Base-by-base conservation (phyloP, 2,113 vertebrate genomes). In the Mesitornis unicolor region DNA sequence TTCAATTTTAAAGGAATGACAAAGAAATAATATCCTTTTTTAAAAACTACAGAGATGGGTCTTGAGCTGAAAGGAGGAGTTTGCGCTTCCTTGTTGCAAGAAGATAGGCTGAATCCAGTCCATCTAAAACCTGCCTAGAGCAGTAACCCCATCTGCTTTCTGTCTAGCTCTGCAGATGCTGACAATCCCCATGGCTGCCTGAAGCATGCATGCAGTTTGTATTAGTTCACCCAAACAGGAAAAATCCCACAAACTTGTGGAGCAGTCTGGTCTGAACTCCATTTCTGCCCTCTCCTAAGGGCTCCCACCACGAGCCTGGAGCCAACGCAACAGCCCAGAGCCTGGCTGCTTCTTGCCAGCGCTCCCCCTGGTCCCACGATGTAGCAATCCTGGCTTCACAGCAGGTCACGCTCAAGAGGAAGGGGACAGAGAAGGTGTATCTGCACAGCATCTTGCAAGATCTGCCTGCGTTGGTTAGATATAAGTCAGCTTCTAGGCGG, bases 331-430 rank as follows among this genome's bases (percentile, higher is more conserved):
- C 7, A 54, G 68, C 2, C 40, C 31, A 51, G 33, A 68, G 42
- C 68, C 61, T 15, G 56, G 31, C 3, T 54, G 2, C 61, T 76
- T 10, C 67, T 69, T 33, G 71, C 50, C 73, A 69, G 59, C 2
- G 0, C 15, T 81, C 50, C 79, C 40, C 21, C 51, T 53, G 29
- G 2, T 43, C 64, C 68, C 0, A 0, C 9, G 45, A 63, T 25
- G 51, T 8, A 31, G 50, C 82, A 73, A 25, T 22, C 40, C 64
- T 14, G 29, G 47, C 69, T 57, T 42, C 19, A 10, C 0, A 47
- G 61, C 0, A 19, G 31, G 13, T 69, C 31, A 28, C 11, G 8
- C 1, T 45, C 28, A 35, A 65, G 67, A 65, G 45, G 43, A 80
- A 84, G 28, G 50, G 21, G 38, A 60, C 18, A 40, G 82, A 75